A percentile compares a stretch with the other conserved stretches of the same genome.
Conservation (phyloP, 2,888 invertebrate genomes). For the Choristoneura rosaceana region DNA sequence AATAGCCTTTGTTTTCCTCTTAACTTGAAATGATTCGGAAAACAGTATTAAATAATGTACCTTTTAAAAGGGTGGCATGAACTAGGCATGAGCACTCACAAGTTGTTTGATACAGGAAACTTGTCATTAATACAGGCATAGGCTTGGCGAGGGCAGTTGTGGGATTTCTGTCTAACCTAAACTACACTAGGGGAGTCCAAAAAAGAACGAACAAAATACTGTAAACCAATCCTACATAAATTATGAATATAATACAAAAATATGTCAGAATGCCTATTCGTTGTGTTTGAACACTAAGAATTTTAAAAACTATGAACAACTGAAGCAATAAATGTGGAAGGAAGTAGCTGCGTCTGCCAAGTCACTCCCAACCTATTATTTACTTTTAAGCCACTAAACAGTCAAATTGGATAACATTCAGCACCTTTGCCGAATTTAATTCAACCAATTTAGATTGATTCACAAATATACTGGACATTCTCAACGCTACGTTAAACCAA, state of each 20-base stretch:
- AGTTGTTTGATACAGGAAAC: conserved; percentile 49
- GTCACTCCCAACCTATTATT: conserved; percentile 36
- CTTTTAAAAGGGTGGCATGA: conserved; percentile 63
- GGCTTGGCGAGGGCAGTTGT: conserved; percentile 62
- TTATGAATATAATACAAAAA: conserved; percentile 68
- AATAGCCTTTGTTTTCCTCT: neutral
- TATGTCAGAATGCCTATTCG: conserved; percentile 65
- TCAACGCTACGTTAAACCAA: conserved; percentile 56
- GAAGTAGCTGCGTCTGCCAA: conserved; percentile 15
- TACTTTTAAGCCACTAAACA: conserved; percentile 20
- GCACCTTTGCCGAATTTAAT: conserved; percentile 63
- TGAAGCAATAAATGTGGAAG: conserved; percentile 36
- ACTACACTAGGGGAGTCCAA: conserved; percentile 57
- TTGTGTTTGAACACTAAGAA: conserved; percentile 73
- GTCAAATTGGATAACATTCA: conserved; percentile 42
- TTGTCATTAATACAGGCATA: conserved; percentile 62
- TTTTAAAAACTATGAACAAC: conserved; percentile 50
- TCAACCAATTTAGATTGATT: conserved; percentile 36
- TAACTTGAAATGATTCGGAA: neutral
- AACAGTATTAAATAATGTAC: conserved; percentile 49
- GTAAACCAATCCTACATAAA: conserved; percentile 68
- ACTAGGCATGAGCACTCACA: conserved; percentile 73
- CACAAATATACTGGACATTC: conserved; percentile 47
- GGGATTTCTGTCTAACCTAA: conserved; percentile 57
- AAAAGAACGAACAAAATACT: conserved; percentile 64